These are phyloP conservation scores for Atta cephalotes DNA, from an alignment of 1,140 invertebrate genomes.

Conservation along the genomic window DNA sequence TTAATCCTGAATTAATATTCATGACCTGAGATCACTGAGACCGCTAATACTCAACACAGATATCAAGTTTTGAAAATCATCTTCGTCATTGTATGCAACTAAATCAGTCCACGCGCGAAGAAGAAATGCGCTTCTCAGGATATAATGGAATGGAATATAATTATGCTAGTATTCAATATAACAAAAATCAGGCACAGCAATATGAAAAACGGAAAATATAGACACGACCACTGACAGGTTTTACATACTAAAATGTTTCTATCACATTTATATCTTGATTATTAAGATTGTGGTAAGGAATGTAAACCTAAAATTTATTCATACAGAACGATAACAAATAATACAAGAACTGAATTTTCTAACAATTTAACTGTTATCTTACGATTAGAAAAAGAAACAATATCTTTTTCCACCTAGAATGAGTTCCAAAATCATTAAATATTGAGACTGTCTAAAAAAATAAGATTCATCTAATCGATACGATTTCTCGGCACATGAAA, in stretches of 20 bases:
- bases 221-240: slow-evolving; percentile 10
- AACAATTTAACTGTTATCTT: slow-evolving; percentile 12
- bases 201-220: neutral
- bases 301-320: neutral
- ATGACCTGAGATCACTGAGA: slow-evolving; percentile 34
- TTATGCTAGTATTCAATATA: neutral
- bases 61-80: slow-evolving; percentile 45
- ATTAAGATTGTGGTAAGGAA: neutral
- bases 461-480: slow-evolving; percentile 50
- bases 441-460: slow-evolving; percentile 55
- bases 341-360: slow-evolving; percentile 33
- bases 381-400: neutral
- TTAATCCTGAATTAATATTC: slow-evolving; percentile 61
- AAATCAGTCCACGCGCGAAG: neutral
- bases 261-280: slow-evolving; percentile 31
- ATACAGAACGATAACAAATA: slow-evolving; percentile 18
- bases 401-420: slow-evolving; percentile 31
- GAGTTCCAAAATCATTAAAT: slow-evolving; percentile 18
- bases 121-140: neutral
- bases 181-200: neutral
- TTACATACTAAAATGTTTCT: slow-evolving; percentile 8
- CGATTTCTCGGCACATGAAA: slow-evolving; percentile 51
- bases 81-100: neutral
- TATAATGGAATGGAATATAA: neutral
- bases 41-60: slow-evolving; percentile 16